Evolutionary conservation across 2,797 vertebrate genomes (phyloP).

Genomic region (Dipus sagitta): DNA sequence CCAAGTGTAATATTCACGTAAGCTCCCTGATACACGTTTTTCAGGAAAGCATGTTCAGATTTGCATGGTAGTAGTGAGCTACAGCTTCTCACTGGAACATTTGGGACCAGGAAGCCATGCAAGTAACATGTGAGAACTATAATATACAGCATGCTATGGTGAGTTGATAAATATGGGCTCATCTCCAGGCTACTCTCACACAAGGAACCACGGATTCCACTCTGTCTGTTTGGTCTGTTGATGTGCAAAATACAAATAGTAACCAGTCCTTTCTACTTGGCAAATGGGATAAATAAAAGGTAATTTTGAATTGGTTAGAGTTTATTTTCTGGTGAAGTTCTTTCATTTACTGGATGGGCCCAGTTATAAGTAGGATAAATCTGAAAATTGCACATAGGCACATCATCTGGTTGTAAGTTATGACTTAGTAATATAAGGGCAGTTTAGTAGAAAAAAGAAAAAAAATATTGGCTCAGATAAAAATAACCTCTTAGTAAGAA

Average conservation of each 20-base stretch:
- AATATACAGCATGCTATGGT: background rate
- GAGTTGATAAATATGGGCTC: background rate
- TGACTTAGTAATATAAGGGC: background rate
- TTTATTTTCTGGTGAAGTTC: background rate
- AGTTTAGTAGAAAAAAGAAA: background rate
- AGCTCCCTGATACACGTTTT: background rate
- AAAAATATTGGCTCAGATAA: background rate
- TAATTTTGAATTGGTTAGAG: slow-evolving; percentile 8
- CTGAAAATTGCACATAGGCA: slow-evolving; percentile 7
- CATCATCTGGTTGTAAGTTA: background rate
- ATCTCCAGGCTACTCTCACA: background rate
- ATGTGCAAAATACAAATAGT: slow-evolving; percentile 10
- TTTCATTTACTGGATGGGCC: background rate
- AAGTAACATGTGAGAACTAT: background rate
- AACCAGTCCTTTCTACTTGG: background rate
- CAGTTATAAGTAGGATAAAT: background rate
- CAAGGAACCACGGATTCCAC: background rate
- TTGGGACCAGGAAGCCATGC: background rate
- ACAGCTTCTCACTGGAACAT: background rate
- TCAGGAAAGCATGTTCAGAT: background rate
- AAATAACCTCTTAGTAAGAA: background rate
- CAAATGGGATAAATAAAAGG: slow-evolving; percentile 11
- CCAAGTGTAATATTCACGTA: background rate
- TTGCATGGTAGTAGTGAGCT: background rate
- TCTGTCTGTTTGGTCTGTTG: background rate